Evolutionary conservation across 2,797 vertebrate genomes (phyloP).

Genomic region (Tarsius wallacei): DNA sequence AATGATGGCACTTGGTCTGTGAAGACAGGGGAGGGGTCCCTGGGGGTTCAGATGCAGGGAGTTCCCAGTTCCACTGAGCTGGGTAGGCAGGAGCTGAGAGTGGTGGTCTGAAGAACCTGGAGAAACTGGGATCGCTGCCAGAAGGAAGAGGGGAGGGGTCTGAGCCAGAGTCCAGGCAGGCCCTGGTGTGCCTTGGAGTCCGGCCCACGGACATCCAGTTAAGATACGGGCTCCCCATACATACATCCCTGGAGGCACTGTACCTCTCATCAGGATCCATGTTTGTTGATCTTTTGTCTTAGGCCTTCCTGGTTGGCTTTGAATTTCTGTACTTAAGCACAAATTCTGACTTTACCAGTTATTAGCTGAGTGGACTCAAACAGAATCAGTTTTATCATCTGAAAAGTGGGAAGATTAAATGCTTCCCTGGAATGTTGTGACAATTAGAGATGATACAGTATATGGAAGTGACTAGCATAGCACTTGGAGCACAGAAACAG

Average conservation of each 20-base stretch:
- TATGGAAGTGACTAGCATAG: not conserved
- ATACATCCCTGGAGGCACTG: not conserved
- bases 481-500: fast-evolving
- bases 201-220: fast-evolving
- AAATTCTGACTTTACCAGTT: not conserved
- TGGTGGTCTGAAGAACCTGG: not conserved
- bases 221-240: not conserved
- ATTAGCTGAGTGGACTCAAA: not conserved
- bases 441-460: not conserved
- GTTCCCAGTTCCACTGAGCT: not conserved
- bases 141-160: not conserved
- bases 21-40: no score
- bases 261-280: not conserved
- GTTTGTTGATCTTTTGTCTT: not conserved
- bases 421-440: no score
- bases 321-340: not conserved
- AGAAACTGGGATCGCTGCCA: not conserved
- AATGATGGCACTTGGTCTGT: not conserved
- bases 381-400: not conserved
- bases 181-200: not conserved
- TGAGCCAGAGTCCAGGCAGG: no score
- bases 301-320: not conserved
- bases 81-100: not conserved
- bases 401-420: not conserved
- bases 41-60: not conserved